phyloP scores from a whole-genome alignment of 2,888 invertebrate genomes.

The Megalurothrips usitatus region DNA sequence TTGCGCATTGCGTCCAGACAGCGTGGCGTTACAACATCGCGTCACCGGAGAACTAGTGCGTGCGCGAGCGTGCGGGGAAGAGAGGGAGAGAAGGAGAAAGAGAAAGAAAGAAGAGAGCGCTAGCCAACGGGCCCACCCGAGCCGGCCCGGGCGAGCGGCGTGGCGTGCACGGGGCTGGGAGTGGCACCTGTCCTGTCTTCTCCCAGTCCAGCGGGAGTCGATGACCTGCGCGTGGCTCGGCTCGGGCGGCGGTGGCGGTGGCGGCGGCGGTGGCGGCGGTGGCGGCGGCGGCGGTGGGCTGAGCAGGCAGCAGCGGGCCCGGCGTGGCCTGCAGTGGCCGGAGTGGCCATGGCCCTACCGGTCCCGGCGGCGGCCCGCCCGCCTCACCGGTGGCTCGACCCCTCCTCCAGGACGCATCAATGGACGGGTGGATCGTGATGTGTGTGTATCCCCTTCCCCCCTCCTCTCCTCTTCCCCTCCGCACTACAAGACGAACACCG shows the following conservation, averaged over 20 bases:
- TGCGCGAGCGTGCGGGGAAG: background rate
- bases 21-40: slow-evolving; percentile 1
- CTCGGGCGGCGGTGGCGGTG: background rate
- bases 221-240: slow-evolving; percentile 2
- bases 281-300: too few species aligned
- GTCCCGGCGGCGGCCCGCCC: too few species aligned
- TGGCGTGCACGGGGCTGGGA: background rate
- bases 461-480: too few species aligned
- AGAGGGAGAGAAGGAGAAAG: slow-evolving; percentile 14
- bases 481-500: too few species aligned
- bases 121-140: background rate
- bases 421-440: too few species aligned
- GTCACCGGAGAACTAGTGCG: background rate
- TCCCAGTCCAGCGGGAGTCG: slow-evolving; percentile 1
- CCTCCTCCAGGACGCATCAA: too few species aligned
- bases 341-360: too few species aligned
- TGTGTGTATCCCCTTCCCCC: too few species aligned
- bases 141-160: background rate
- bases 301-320: too few species aligned
- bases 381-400: too few species aligned
- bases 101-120: background rate
- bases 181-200: slow-evolving; percentile 16
- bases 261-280: too few species aligned
- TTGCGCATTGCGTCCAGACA: background rate
- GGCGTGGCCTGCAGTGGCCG: too few species aligned